phyloP scores from a whole-genome alignment of 2,113 vertebrate genomes.

The Hyaena hyaena region DNA sequence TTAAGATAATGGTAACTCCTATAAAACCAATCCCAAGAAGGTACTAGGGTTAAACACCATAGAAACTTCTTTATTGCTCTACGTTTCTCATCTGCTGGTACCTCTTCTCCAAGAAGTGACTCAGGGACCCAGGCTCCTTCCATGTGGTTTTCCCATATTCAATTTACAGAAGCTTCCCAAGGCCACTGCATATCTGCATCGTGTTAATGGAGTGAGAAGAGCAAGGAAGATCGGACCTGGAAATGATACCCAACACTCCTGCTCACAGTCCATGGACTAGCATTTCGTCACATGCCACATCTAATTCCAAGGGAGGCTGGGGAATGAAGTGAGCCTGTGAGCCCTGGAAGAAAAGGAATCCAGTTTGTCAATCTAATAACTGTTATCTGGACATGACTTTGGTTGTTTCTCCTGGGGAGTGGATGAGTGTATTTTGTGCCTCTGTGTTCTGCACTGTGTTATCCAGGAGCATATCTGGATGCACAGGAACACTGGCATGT shows the following conservation, averaged over 20 bases:
- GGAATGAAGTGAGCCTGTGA: neutral
- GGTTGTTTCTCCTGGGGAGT: neutral
- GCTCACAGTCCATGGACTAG: neutral
- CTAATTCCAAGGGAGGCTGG: neutral
- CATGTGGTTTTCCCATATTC: neutral
- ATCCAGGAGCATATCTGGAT: neutral
- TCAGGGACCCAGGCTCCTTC: neutral
- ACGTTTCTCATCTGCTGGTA: neutral
- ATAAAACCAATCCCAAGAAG: neutral
- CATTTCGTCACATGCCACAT: fast-evolving
- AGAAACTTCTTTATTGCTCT: neutral
- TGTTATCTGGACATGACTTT: neutral
- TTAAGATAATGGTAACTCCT: neutral
- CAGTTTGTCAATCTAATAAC: neutral
- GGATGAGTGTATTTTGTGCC: too few relatives aligned
- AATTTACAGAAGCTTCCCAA: neutral
- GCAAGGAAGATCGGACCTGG: neutral
- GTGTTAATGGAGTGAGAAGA: neutral
- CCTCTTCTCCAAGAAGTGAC: neutral
- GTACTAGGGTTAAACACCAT: neutral
- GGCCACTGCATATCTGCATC: neutral
- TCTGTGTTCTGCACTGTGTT: too few relatives aligned
- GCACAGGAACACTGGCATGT: neutral
- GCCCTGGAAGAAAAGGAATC: neutral
- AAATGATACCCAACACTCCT: neutral